Percentiles rank a stretch among this genome's conserved stretches.
These are phyloP conservation scores for Laticauda laticaudata DNA, from an alignment of 2,113 vertebrate genomes.

Conservation along the genomic window DNA sequence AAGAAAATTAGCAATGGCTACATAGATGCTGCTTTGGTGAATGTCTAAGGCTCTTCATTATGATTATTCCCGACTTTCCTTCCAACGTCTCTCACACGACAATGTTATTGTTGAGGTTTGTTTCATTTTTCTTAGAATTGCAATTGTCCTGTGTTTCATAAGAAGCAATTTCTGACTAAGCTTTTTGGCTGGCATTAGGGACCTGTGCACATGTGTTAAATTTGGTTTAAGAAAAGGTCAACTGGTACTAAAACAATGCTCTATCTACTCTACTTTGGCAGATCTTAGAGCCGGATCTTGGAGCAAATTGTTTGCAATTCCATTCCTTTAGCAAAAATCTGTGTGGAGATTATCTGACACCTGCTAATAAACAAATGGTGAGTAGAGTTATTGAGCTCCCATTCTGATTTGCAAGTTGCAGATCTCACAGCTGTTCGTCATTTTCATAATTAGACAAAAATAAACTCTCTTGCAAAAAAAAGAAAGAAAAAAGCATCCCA, in stretches of 20 bases:
- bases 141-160: not conserved
- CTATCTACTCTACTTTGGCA: constrained; percentile 3
- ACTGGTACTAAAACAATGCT: not conserved
- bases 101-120: not conserved
- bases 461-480: constrained; percentile 29
- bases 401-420: constrained; percentile 58
- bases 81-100: not conserved
- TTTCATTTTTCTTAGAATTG: constrained; percentile 2
- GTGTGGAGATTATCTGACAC: constrained; percentile 35
- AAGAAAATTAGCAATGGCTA: not conserved
- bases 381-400: constrained; percentile 58
- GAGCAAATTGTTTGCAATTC: constrained; percentile 53
- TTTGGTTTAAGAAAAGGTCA: constrained; percentile 17
- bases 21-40: not conserved
- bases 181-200: not conserved
- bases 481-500: not conserved
- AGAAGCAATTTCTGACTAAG: not conserved
- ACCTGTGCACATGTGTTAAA: not conserved
- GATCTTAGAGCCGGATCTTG: constrained; percentile 2
- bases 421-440: constrained; percentile 67
- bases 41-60: not conserved
- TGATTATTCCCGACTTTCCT: not conserved
- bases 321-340: constrained; percentile 54
- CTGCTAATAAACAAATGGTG: constrained; percentile 67
- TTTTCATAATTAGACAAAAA: constrained; percentile 51